A percentile compares a stretch with the other conserved stretches of the same genome.
These are phyloP conservation scores for Mus pahari DNA, from an alignment of 2,113 vertebrate genomes.

Conservation along the genomic window DNA sequence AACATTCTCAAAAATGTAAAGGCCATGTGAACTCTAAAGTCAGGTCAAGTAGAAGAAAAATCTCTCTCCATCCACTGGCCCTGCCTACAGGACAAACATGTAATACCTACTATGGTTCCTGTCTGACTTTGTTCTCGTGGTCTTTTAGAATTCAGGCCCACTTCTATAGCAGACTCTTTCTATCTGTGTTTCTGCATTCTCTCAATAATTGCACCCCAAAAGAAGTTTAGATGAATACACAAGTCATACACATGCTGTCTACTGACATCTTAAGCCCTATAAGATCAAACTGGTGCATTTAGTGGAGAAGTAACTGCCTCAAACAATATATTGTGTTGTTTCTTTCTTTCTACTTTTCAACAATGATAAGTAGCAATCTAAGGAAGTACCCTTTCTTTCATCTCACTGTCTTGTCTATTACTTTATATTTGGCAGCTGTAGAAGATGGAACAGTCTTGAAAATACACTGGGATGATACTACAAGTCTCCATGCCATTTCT, in stretches of 20 bases:
- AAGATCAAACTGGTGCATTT: not conserved
- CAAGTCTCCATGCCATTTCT: not conserved
- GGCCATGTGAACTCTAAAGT: constrained; percentile 69
- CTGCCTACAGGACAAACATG: constrained; percentile 55
- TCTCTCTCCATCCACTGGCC: not conserved
- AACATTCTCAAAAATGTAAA: constrained; percentile 72
- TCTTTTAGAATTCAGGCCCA: constrained; percentile 12
- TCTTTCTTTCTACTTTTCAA: constrained; percentile 57
- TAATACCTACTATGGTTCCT: constrained; percentile 69
- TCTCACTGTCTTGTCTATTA: not conserved
- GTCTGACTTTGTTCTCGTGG: constrained; percentile 67
- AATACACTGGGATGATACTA: not conserved
- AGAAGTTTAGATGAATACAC: constrained; percentile 62
- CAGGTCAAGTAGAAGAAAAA: constrained; percentile 72
- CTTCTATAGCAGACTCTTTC: constrained; percentile 58
- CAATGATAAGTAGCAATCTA: not conserved
- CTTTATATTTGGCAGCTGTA: not conserved
- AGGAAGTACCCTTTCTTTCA: not conserved
- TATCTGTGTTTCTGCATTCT: constrained; percentile 57
- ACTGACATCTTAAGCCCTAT: constrained; percentile 9
- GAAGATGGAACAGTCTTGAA: not conserved
- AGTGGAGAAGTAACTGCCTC: not conserved
- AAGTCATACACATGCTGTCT: not conserved
- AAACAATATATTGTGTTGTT: not conserved
- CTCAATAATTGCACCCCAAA: constrained; percentile 49